phyloP scores from a whole-genome alignment of 2,888 invertebrate genomes.

The Caenorhabditis imperialis region DNA sequence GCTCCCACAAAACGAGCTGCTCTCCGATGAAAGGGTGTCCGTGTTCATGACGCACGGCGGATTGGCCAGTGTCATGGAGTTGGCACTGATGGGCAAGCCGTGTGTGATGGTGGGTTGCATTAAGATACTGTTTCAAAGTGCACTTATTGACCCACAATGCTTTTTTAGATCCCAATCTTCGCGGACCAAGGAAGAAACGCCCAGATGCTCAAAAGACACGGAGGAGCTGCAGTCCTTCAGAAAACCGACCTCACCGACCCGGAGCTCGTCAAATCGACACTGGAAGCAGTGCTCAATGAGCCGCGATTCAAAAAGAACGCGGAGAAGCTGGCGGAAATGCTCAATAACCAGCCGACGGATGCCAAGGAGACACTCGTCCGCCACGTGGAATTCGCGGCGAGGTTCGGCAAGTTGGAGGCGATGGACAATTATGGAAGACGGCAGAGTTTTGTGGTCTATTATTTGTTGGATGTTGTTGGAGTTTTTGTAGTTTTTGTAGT shows the following conservation, averaged over 20 bases:
- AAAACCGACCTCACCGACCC: constrained; percentile 51
- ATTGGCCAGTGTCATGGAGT: constrained; percentile 18
- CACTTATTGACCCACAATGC: too few species aligned
- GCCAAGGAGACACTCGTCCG: constrained; percentile 58
- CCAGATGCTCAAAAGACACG: constrained; percentile 55
- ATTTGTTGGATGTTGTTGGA: constrained; percentile 24
- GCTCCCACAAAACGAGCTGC: constrained; percentile 64
- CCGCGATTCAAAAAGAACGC: constrained; percentile 45
- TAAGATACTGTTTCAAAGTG: too few species aligned
- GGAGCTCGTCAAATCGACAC: constrained; percentile 28
- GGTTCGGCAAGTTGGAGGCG: constrained; percentile 23
- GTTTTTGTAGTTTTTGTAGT: background rate
- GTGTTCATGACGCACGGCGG: constrained; percentile 37
- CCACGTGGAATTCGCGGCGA: constrained; percentile 58
- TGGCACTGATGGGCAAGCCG: constrained; percentile 34
- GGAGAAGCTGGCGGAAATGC: constrained; percentile 46
- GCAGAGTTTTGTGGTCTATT: constrained; percentile 21
- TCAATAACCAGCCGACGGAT: constrained; percentile 56
- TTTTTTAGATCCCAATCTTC: constrained; percentile 58
- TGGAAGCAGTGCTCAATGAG: constrained; percentile 54
- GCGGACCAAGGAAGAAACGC: constrained; percentile 67
- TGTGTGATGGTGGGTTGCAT: constrained; percentile 24
- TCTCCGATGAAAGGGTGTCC: constrained; percentile 37
- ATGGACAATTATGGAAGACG: constrained; percentile 31
- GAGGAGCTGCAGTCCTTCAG: constrained; percentile 43